phyloP scores from a whole-genome alignment of 2,113 vertebrate genomes.

The Scalopus aquaticus region DNA sequence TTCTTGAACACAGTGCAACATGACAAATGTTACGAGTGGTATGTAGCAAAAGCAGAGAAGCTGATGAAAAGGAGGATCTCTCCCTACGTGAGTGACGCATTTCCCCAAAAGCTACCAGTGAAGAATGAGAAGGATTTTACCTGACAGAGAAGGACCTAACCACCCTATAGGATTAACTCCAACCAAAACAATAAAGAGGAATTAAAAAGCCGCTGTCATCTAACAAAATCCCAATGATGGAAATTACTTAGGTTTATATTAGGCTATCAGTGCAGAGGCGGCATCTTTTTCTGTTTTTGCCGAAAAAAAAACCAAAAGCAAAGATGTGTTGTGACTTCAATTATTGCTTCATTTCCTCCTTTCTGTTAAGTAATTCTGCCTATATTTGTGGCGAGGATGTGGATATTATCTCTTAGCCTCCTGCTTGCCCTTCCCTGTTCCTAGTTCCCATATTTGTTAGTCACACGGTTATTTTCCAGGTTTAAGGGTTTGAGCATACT shows the following conservation, averaged over 20 bases:
- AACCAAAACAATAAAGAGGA: background rate
- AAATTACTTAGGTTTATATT: conserved; percentile 4
- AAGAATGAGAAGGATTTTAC: background rate
- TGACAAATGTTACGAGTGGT: background rate
- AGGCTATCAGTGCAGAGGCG: background rate
- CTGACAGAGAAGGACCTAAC: background rate
- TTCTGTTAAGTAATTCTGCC: conserved; percentile 33
- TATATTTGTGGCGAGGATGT: background rate
- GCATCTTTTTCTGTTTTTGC: background rate
- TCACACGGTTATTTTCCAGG: background rate
- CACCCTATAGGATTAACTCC: background rate
- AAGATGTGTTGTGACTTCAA: background rate
- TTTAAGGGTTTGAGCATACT: background rate
- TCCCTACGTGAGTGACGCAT: too few species aligned
- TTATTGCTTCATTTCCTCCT: conserved; percentile 75
- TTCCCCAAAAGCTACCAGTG: background rate
- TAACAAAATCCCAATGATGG: conserved; percentile 19
- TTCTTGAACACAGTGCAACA: background rate
- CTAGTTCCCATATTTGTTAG: background rate
- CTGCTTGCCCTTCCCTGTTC: background rate
- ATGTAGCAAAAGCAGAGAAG: background rate
- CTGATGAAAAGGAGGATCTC: background rate
- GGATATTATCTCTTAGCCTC: background rate
- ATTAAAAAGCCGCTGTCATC: background rate
- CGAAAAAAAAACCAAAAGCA: background rate